Evolutionary conservation across 1,140 invertebrate genomes (phyloP), one percentile per base, ranked within the genome.

Genomic region (Conus betulinus): DNA sequence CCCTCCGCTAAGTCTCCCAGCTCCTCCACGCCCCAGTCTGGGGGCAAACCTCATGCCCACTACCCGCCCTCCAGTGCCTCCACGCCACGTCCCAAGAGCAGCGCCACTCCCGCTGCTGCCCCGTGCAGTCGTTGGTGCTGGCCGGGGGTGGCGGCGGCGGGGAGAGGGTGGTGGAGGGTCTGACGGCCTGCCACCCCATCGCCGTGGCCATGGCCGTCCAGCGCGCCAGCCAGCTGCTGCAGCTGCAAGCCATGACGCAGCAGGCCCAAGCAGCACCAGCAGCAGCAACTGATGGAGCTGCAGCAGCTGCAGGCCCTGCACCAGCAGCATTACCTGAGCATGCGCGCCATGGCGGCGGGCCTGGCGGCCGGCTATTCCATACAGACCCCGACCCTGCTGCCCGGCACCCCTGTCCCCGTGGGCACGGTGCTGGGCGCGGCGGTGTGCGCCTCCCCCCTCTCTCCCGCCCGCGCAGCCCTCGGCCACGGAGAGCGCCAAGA

Each of bases 191-290:
- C 25, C 71, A 57, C 5, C n/a, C 84, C 51, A 74, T 74, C 63
- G 25, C 67, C 13, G 27, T 85, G 60, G 84, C 84, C 63, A 52
- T 76, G 27, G 57, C 57, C 57, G 67, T 39, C 0, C 57, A 51
- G 15, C 63, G 84, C 3, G 84, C 84, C 63, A 67, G n/a, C 27
- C 63, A 85, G 84, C 23, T 51, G n/a, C 55, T 52, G 81, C 63
- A 85, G 84, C 23, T 51, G n/a, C 55, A 71, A 52, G 39, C 52
- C 13, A 17, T 55, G 13, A 13, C 20, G 8, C 51, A 83, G 81
- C 81, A 83, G 84, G 60, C 52, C 52, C 84, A 85, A 85, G 84
- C 84, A 63, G 57, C 84, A 27, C 11, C 55, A 67, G 57, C 84
- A 85, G 63, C 84, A 85, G 57, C 55, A 85, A 11, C 25, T 85